Percentiles rank a stretch among this genome's conserved stretches.
Conservation (phyloP, 2,888 invertebrate genomes). For the Catocala fraxini region DNA sequence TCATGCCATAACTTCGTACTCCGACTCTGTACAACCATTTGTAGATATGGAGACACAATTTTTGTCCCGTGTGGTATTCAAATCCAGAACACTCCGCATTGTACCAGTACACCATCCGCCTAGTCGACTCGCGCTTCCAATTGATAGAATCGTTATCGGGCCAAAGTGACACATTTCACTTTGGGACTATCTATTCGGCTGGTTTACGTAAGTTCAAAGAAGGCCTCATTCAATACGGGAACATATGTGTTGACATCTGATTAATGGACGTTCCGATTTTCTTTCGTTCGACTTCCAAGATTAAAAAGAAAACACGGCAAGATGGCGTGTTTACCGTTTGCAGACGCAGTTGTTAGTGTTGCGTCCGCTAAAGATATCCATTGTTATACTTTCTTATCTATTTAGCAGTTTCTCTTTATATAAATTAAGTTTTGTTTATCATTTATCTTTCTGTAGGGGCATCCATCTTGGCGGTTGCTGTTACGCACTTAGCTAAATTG, state of each 20-base stretch:
- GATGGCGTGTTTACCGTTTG: constrained; percentile 38
- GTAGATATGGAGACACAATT: too few species aligned
- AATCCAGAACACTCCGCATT: too few species aligned
- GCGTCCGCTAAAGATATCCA: constrained; percentile 28
- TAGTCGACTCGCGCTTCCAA: constrained; percentile 24
- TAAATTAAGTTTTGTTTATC: constrained; percentile 7
- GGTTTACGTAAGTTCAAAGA: constrained; percentile 59
- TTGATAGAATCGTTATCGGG: constrained; percentile 57
- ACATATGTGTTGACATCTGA: constrained; percentile 71
- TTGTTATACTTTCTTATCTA: constrained; percentile 30
- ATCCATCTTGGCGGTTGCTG: too few species aligned
- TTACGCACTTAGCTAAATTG: too few species aligned
- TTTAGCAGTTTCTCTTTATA: constrained; percentile 23
- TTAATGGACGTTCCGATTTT: constrained; percentile 64
- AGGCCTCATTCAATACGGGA: constrained; percentile 61
- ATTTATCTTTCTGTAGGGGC: neutral
- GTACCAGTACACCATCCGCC: too few species aligned
- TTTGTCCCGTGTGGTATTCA: too few species aligned
- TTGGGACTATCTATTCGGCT: constrained; percentile 55
- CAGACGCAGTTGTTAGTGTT: constrained; percentile 31
- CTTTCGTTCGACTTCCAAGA: constrained; percentile 49
- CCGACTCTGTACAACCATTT: too few species aligned
- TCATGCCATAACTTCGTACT: too few species aligned
- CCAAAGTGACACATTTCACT: constrained; percentile 60
- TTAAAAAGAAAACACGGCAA: constrained; percentile 57